Evolutionary conservation across 2,888 invertebrate species (phyloP), one percentile per base, ranked within the genome.

Genomic region (Xestia xanthographa): DNA sequence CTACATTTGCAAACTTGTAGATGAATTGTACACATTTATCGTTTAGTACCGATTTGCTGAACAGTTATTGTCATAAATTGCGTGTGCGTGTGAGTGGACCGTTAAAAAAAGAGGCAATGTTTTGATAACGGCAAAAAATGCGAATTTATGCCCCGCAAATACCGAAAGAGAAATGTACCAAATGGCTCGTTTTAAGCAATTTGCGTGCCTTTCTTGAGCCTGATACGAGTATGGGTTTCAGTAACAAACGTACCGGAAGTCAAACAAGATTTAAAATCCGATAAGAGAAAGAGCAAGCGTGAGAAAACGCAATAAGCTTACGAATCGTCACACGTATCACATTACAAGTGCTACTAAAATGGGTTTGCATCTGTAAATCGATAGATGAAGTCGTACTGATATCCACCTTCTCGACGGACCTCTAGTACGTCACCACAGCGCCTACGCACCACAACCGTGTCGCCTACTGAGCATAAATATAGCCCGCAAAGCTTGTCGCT

Each of bases 361-460:
- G n/a, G 26, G 43, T 71, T 68, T n/a, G 17, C 81, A 83, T 87
- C 83, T 81, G 84, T 87, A 83, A 87, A 88, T 90, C 87, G 77
- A 80, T 82, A 88, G 89, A 92, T 90, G 84, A 83, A 73, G 82
- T 77, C 68, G 74, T 82, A 72, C 67, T 78, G 90, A 91, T 92
- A 90, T 78, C 77, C 79, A 85, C 87, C 38, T 88, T 86, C 87
- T 86, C 82, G 84, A 84, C 79, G 85, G 80, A 86, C 85, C 81
- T 79, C 81, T 66, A 85, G 88, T 88, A 88, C 84, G 86, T 90
- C 89, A 89, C 85, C 79, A 77, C 68, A 72, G 79, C 90, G 82
- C 94, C 93, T 91, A 94, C 94, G 92, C 91, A 79, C 76, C 73
- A 89, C 89, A 90, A 89, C 91, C 79, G 88, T 88, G 89, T 88